A percentile compares a stretch with the other conserved stretches of the same genome.
Conservation (phyloP, 2,113 vertebrate genomes). For the Cebus imitator region DNA sequence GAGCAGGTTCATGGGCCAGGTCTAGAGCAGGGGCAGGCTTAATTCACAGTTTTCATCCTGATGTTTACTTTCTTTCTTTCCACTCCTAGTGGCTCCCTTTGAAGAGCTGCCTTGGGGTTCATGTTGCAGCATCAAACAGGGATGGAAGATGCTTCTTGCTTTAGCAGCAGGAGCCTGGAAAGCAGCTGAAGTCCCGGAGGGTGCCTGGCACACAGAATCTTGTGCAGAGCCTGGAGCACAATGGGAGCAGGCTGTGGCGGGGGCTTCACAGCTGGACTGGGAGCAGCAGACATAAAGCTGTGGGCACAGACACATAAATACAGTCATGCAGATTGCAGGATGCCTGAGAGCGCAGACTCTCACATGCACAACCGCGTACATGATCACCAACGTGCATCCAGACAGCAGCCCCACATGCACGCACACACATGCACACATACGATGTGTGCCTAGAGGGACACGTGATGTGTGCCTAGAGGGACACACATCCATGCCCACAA, state of each 20-base stretch:
- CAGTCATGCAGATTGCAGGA: not conserved
- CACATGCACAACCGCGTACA: rapidly evolving
- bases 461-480: too few relatives aligned
- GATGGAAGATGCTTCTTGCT: not conserved
- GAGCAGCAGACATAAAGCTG: not conserved
- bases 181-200: not conserved
- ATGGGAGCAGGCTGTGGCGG: rapidly evolving
- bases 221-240: not conserved
- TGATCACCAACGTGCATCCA: not conserved
- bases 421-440: rapidly evolving
- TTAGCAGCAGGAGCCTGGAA: slow-evolving; percentile 23
- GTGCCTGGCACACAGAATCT: not conserved
- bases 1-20: not conserved
- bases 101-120: slow-evolving; percentile 39
- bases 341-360: not conserved
- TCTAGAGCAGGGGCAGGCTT: not conserved
- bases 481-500: too few relatives aligned
- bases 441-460: too few relatives aligned
- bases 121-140: slow-evolving; percentile 11
- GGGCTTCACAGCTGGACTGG: not conserved
- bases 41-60: not conserved
- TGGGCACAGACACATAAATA: not conserved
- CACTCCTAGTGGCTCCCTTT: not conserved
- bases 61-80: slow-evolving; percentile 4
- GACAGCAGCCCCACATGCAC: rapidly evolving